Base-by-base conservation (phyloP, 1,140 invertebrate species). In the Tribolium madens region DNA sequence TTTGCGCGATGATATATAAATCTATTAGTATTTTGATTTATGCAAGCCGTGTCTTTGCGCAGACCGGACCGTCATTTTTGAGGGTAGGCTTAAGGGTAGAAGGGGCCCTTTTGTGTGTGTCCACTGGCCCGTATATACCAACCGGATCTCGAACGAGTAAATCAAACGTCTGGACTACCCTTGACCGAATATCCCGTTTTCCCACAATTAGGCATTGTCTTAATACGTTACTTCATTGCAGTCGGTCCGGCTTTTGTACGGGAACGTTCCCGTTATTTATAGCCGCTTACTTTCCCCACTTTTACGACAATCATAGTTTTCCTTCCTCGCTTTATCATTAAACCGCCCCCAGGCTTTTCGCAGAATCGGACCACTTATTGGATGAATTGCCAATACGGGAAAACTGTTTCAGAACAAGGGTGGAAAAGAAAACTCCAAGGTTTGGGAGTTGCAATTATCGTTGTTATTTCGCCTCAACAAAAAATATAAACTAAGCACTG, bases 231-330 rank as follows among this genome's bases (percentile, higher is more conserved):
- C 68, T 71, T 33, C 46, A 72, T 72, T 72, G 50, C 21, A 46
- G 50, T n/a, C 13, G 10, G 21, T 18, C 46, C 47, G 31, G 50
- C 15, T 42, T 15, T 71, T 42, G 26, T 60, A 26, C 9, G 10
- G 17, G 26, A 60, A 18, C 14, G 50, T 52, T 18, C 75, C 36
- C 52, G 80, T 80, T 81, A 83, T 83, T 83, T 83, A 83, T 81
- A 50, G 75, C 70, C 71, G 60, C 72, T 76, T 81, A 81, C 77
- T 79, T 83, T 83, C 81, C 78, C 81, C 80, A 81, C 80, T 83
- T 83, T 82, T 80, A 79, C 81, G 81, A 80, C 82, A 81, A 81
- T 83, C 81, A 83, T 82, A 81, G 81, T 83, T 82, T 83, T 83
- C 81, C 75, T 78, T 80, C 77, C 78, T 47, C 64, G 73, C 73